phyloP scores from a whole-genome alignment of 2,113 vertebrate genomes.

The Xiphorhynchus elegans region DNA sequence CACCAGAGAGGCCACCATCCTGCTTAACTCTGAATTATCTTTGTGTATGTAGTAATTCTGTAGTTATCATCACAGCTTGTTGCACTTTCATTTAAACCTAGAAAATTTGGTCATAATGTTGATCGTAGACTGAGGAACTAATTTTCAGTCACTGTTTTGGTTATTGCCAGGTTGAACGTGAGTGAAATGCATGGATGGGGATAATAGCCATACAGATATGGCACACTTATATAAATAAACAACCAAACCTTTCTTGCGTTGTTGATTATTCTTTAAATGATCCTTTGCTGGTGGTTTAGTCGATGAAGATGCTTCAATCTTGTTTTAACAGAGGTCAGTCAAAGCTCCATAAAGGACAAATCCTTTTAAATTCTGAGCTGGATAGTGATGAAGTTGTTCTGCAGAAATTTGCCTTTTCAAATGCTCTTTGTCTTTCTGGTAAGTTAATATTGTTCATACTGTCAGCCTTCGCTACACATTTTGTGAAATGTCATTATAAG shows the following conservation, averaged over 20 bases:
- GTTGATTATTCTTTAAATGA: background rate
- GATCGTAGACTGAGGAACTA: background rate
- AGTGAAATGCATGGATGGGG: background rate
- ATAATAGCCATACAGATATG: background rate
- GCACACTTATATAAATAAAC: background rate
- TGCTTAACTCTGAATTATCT: background rate
- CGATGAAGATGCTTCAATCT: slow-evolving; percentile 3
- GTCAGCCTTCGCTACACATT: background rate
- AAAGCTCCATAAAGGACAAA: slow-evolving; percentile 89
- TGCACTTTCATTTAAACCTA: background rate
- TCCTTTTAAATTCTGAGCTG: slow-evolving; percentile 83
- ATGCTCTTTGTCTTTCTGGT: slow-evolving; percentile 96
- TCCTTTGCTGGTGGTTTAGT: background rate
- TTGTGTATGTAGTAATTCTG: background rate
- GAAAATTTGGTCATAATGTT: background rate
- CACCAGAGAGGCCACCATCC: background rate
- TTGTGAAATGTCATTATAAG: background rate
- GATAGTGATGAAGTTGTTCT: slow-evolving; percentile 83
- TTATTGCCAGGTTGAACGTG: background rate
- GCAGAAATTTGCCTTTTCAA: slow-evolving; percentile 98
- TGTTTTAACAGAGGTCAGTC: slow-evolving; percentile 84
- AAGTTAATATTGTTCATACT: slow-evolving; percentile 1
- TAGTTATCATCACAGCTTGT: background rate
- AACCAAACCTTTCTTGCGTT: background rate
- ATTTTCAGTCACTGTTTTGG: background rate